phyloP scores from a whole-genome alignment of 1,140 invertebrate genomes.

The Musca domestica region DNA sequence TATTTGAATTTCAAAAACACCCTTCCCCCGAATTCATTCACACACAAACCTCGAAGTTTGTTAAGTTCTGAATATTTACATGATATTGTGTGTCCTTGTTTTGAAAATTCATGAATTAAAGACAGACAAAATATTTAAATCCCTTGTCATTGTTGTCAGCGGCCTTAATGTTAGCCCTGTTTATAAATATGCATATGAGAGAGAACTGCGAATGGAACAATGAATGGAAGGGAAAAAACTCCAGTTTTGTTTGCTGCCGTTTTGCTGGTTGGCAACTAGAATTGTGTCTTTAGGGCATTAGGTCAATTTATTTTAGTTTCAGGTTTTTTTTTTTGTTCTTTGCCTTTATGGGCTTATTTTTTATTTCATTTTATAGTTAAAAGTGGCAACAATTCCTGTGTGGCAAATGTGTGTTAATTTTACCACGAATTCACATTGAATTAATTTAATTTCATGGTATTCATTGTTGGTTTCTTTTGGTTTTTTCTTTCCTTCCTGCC shows the following conservation, averaged over 20 bases:
- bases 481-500: background rate
- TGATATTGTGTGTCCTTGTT: too few species aligned
- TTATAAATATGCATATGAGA: slow-evolving; percentile 5
- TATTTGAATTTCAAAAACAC: too few species aligned
- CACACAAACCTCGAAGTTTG: too few species aligned
- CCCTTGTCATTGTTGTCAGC: too few species aligned
- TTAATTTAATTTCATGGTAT: slow-evolving; percentile 9
- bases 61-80: too few species aligned
- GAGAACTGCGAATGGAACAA: too few species aligned
- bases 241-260: background rate
- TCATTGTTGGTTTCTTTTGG: background rate
- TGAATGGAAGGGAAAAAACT: background rate
- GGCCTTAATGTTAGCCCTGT: background rate
- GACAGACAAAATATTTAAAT: too few species aligned
- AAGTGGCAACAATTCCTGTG: slow-evolving; percentile 16
- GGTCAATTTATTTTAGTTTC: slow-evolving; percentile 14
- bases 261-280: background rate
- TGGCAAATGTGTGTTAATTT: slow-evolving; percentile 21
- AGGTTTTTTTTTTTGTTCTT: background rate
- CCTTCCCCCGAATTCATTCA: too few species aligned
- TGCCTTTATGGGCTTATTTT: background rate
- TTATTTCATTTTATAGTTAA: background rate
- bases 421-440: slow-evolving; percentile 21
- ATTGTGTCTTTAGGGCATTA: slow-evolving; percentile 18
- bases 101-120: too few species aligned